Base-by-base conservation (phyloP, 2,888 invertebrate genomes). In the Dicranocentrus wangi region DNA sequence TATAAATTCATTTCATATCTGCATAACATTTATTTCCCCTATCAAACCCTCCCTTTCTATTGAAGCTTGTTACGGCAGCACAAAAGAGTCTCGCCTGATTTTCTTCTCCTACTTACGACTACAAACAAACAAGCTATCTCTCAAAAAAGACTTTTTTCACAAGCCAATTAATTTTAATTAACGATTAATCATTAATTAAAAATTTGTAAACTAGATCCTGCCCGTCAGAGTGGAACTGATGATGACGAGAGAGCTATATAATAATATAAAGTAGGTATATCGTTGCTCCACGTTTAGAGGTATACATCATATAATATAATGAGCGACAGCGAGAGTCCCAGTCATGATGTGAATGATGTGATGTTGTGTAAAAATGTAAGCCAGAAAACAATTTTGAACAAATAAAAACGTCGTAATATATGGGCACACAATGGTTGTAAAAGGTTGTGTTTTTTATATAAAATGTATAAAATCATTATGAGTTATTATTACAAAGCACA, bases 181-280 rank as follows among this genome's bases (percentile, higher is more conserved):
- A 82, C 71, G 77, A 82, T 82, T 82, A 82, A 82, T 82, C 72
- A 82, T 82, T 82, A 82, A 82, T 82, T 82, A 82, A 82, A 81
- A 82, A 77, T 78, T 78, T 78, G 77, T 78, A 78, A 78, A 78
- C 77, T 78, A 78, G 77, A 78, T 78, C 77, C 77, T 78, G 77
- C 70, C 78, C 70, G 70, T 78, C 78, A 78, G 78, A 70, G 70
- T 53, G 39, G 70, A 69, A 63, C 77, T 47, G 69, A 77, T 60
- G 75, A 76, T 19, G 65, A 43, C 47, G 60, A 65, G 78, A 68
- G 68, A 77, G 69, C 70, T n/a, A n/a, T n/a, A n/a, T n/a, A n/a
- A n/a, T n/a, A n/a, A n/a, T n/a, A n/a, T n/a, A n/a, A n/a, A n/a
- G n/a, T n/a, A n/a, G n/a, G n/a, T n/a, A n/a, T n/a, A n/a, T n/a